Evolutionary conservation across 2,797 vertebrate genomes (phyloP), one percentile per base, ranked within the genome.

Genomic region (Sciaenops ocellatus): DNA sequence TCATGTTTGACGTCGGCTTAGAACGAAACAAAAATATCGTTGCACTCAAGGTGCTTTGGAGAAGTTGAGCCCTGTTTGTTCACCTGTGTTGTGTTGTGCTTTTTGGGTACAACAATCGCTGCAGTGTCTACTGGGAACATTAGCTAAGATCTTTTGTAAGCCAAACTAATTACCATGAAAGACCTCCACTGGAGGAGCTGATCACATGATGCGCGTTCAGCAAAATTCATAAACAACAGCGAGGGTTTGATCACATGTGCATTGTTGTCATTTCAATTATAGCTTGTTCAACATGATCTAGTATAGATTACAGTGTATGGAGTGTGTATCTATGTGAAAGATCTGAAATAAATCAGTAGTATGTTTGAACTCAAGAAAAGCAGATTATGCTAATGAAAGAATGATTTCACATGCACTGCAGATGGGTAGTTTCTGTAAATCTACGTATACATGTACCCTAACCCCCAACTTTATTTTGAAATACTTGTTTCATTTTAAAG

Each of bases 21-120:
- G 44, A 55, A 50, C 17, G 11, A 82, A 76, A 85, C 54, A 74
- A 67, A 74, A 69, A 59, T 28, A 57, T 60, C 74, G 69, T 56
- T 68, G 73, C 73, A 34, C 64, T 78, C 46, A 55, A 67, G 54
- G 73, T 80, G 71, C 82, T 79, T 65, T 75, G 67, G 51, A 78
- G 76, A 78, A 64, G 54, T 1, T 76, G 74, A 59, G 72, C 30
- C 70, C 61, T 88, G 77, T 90, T 85, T 88, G 69, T 80, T 90
- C 88, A 84, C 89, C 86, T 85, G 84, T 71, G 66, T 74, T 76
- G 52, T 83, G 67, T 60, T 54, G 26, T 65, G 38, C 50, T 44
- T 77, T 44, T 61, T 1, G n/a, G 48, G 38, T 76, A 34, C 66
- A 76, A 84, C 51, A 65, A 76, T 80, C 54, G 15, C 62, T 12